Conservation (phyloP, 2,888 invertebrate species). For the Drosophila paracracens region DNA sequence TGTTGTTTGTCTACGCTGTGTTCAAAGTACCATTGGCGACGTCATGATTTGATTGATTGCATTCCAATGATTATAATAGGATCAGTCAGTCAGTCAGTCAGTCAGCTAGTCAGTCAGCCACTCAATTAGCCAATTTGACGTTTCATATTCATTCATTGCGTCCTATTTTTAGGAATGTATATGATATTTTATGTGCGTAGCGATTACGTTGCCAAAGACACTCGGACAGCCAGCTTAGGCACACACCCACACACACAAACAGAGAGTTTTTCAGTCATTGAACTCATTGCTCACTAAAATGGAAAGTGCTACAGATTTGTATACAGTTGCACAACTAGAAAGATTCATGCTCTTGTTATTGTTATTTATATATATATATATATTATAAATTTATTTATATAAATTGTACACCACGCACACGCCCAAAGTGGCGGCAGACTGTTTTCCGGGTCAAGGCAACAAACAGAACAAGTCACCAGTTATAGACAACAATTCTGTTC, state of each 20-base stretch:
- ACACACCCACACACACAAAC: slow-evolving; percentile 9
- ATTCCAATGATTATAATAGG: slow-evolving; percentile 49
- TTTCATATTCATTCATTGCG: neutral
- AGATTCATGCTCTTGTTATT: slow-evolving; percentile 6
- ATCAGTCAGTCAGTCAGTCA: slow-evolving; percentile 57
- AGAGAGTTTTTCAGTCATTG: slow-evolving; percentile 57
- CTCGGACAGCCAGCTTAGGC: slow-evolving; percentile 11
- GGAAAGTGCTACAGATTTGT: slow-evolving; percentile 38
- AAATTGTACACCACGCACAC: slow-evolving; percentile 28
- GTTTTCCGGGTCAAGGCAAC: slow-evolving; percentile 66
- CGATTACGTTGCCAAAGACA: slow-evolving; percentile 32
- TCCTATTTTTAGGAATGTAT: slow-evolving; percentile 46
- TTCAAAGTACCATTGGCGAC: slow-evolving; percentile 45
- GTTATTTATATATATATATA: neutral
- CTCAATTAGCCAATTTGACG: slow-evolving; percentile 11
- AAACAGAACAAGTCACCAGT: slow-evolving; percentile 18
- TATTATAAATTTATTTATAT: slow-evolving; percentile 1
- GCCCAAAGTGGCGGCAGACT: slow-evolving; percentile 18
- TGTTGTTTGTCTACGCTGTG: slow-evolving; percentile 21
- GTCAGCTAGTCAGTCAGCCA: slow-evolving; percentile 10
- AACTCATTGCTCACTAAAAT: slow-evolving; percentile 43
- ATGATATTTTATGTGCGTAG: slow-evolving; percentile 19
- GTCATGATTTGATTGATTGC: slow-evolving; percentile 62
- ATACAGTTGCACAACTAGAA: slow-evolving; percentile 11
- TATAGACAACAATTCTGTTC: slow-evolving; percentile 9